Base-by-base conservation (phyloP, 2,888 invertebrate species). In the Uropetala carovei region DNA sequence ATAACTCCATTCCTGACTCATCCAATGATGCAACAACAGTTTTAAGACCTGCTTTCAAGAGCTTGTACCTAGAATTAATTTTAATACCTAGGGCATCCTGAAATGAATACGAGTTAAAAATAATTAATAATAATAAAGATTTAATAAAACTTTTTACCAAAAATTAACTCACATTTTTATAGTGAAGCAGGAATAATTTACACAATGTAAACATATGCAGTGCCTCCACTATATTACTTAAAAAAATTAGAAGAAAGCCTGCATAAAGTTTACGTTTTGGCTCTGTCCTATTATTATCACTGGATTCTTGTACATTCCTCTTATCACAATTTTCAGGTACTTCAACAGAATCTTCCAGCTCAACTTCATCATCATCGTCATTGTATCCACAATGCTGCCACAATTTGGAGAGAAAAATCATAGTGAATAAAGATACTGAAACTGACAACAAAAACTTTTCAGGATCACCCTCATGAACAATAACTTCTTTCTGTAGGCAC, bases 111-210 rank as follows among this genome's bases (percentile, higher is more conserved):
- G 93, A 92, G 86, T 83, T 92, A 91, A 92, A 84, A 92, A 92
- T 58, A 83, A 92, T 93, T 92, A 59, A 68, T 92, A 30, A 93
- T 93, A 92, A 86, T 56, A 81, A 59, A 92, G 60, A 68, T 18
- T 84, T 56, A 9, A 30, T 82, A 43, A 56, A 89, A 92, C 57
- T 13, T 83, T 13, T 81, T 85, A 64, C 43, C 92, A 92, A 93
- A n/a, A 91, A 91, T 91, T 30, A 30, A 94, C 94, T 95, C 94
- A 95, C 95, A 92, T 94, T 95, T 94, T 95, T 95, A 94, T 95
- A 96, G 93, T 95, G 94, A 75, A 94, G 93, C 16, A 94, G 93
- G 93, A 95, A 95, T 92, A 94, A 94, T 91, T 94, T 93, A 22
- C 94, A 94, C 11, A 95, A 92, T 75, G 94, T 94, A 64, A 95